phyloP scores from a whole-genome alignment of 1,140 invertebrate species.

The Bombyx mori region DNA sequence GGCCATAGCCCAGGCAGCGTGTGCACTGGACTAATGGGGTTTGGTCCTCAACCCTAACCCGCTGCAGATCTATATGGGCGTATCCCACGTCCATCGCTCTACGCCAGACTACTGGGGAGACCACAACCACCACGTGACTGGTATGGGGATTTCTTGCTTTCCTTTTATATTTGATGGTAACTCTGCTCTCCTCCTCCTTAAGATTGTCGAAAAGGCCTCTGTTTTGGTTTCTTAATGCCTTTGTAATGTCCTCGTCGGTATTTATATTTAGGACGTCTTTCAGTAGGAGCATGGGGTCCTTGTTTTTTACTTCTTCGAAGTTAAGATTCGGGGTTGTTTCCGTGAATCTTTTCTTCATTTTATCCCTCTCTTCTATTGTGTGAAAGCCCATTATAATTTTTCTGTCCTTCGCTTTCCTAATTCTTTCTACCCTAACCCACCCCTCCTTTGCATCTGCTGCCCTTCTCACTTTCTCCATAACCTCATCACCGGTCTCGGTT shows the following conservation, averaged over 20 bases:
- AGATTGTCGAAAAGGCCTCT: conserved; percentile 5
- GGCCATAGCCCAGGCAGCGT: conserved; percentile 11
- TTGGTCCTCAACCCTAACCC: conserved; percentile 12
- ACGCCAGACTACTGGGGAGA: conserved; percentile 7
- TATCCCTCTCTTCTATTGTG: conserved; percentile 5
- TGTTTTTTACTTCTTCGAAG: conserved; percentile 11
- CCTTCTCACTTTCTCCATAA: conserved; percentile 4
- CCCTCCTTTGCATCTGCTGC: conserved; percentile 3
- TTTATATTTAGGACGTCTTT: conserved; percentile 6
- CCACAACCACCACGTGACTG: conserved; percentile 4
- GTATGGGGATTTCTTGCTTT: conserved; percentile 11
- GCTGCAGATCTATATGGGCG: conserved; percentile 4
- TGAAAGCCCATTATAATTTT: conserved; percentile 7
- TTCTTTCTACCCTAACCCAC: conserved; percentile 1
- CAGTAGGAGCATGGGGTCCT: conserved; percentile 14
- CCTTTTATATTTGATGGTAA: conserved; percentile 7
- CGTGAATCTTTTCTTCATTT: conserved; percentile 3
- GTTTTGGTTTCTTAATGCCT: conserved; percentile 16
- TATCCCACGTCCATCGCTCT: not conserved
- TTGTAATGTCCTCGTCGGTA: conserved; percentile 16
- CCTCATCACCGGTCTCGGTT: conserved; percentile 4
- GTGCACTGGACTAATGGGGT: conserved; percentile 18
- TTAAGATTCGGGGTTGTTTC: not conserved
- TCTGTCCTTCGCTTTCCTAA: conserved; percentile 7
- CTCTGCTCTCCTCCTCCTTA: conserved; percentile 2